A percentile compares a stretch with the other conserved stretches of the same genome.
phyloP scores from a whole-genome alignment of 1,140 invertebrate genomes.

The Eulimnadia texana region DNA sequence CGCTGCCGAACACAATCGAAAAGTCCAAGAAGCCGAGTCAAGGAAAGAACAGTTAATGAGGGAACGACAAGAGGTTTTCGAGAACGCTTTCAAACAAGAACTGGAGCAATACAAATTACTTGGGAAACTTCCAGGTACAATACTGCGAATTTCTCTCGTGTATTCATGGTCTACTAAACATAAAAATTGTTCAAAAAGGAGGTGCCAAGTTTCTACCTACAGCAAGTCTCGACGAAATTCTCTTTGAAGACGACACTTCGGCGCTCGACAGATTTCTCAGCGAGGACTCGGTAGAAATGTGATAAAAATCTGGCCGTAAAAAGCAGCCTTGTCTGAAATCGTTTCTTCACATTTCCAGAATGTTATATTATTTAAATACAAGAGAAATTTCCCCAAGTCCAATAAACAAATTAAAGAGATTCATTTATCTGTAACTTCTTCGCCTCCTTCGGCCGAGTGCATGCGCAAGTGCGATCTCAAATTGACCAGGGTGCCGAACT shows the following conservation, averaged over 20 bases:
- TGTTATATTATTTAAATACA: too few species aligned
- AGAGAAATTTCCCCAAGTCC: too few species aligned
- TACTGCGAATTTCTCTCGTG: neutral
- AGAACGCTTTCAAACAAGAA: constrained; percentile 7
- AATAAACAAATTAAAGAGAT: too few species aligned
- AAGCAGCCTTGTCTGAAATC: too few species aligned
- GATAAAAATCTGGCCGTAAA: too few species aligned
- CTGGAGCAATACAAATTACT: constrained; percentile 7
- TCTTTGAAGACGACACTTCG: constrained; percentile 11
- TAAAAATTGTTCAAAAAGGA: too few species aligned
- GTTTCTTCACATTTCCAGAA: too few species aligned
- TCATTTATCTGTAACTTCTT: too few species aligned
- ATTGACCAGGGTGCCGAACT: neutral
- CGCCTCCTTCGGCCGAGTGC: neutral
- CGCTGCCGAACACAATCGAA: constrained; percentile 4
- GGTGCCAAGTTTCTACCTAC: neutral
- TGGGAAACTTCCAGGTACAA: constrained; percentile 12
- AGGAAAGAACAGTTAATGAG: neutral
- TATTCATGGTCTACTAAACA: too few species aligned
- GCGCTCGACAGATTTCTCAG: constrained; percentile 5
- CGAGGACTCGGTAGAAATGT: neutral
- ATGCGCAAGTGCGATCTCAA: neutral
- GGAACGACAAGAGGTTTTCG: constrained; percentile 14
- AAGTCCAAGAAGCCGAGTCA: constrained; percentile 2
- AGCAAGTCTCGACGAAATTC: constrained; percentile 4